These are phyloP conservation scores for Pogonognathellus flavescens DNA, from an alignment of 1,140 invertebrate genomes.

Conservation along the genomic window DNA sequence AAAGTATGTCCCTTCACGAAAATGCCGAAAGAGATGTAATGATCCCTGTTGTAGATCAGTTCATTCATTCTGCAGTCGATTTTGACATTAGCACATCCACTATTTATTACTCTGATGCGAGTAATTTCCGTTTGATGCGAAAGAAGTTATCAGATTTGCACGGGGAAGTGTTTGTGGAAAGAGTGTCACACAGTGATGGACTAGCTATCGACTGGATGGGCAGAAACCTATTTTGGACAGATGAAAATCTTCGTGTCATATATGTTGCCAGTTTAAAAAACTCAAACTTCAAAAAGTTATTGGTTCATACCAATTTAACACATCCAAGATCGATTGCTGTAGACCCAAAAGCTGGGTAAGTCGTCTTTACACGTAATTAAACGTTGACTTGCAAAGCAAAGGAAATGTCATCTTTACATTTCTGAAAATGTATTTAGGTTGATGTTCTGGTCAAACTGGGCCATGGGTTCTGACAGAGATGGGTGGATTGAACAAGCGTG, in stretches of 20 bases:
- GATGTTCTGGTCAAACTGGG: conserved; percentile 75
- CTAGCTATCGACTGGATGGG: conserved; percentile 85
- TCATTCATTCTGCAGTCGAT: conserved; percentile 77
- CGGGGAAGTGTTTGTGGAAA: conserved; percentile 70
- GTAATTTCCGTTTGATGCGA: conserved; percentile 65
- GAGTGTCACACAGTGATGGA: conserved; percentile 77
- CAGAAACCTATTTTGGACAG: conserved; percentile 87
- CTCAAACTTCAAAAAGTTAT: conserved; percentile 72
- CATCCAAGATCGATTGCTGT: conserved; percentile 79
- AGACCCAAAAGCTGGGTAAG: conserved; percentile 75
- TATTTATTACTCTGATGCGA: conserved; percentile 79
- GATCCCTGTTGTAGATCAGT: conserved; percentile 78
- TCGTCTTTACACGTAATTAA: background rate
- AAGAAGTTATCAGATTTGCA: conserved; percentile 70
- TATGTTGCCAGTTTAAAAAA: conserved; percentile 76
- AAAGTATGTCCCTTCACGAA: conserved; percentile 72
- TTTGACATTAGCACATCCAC: conserved; percentile 77
- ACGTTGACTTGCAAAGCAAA: conserved; percentile 18
- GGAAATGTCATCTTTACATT: background rate
- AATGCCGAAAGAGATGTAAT: conserved; percentile 73
- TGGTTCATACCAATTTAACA: conserved; percentile 73
- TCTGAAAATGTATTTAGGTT: conserved; percentile 66
- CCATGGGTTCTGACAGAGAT: conserved; percentile 60
- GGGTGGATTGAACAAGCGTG: conserved; percentile 73
- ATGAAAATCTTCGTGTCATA: conserved; percentile 76